Percentiles rank a stretch among this genome's conserved stretches.
phyloP scores from a whole-genome alignment of 2,797 vertebrate species.

The Enteromius fasciolatus region DNA sequence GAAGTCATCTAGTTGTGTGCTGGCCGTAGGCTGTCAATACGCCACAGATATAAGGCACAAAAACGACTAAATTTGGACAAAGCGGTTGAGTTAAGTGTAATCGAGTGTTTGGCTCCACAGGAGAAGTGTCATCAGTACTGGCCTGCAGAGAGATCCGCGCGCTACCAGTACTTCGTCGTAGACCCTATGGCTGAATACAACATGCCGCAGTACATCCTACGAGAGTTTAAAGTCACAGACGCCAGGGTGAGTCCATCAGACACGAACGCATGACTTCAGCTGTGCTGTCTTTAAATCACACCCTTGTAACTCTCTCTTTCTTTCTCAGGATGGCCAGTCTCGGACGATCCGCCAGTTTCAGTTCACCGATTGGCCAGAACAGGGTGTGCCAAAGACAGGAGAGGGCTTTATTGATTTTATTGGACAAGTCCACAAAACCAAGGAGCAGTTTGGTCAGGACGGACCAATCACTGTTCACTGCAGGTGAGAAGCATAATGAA shows the following conservation, averaged over 20 bases:
- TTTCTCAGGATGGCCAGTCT: slow-evolving; percentile 90
- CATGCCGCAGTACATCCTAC: slow-evolving; percentile 98
- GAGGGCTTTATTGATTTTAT: slow-evolving; percentile 98
- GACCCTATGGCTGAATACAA: slow-evolving; percentile 99
- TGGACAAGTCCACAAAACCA: slow-evolving; percentile 98
- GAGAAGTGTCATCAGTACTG: slow-evolving; percentile 99
- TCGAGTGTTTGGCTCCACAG: slow-evolving; percentile 68
- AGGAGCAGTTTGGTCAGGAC: slow-evolving; percentile 97
- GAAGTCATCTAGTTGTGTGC: neutral
- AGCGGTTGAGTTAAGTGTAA: neutral
- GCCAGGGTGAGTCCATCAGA: slow-evolving; percentile 80
- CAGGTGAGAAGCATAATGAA: slow-evolving; percentile 77
- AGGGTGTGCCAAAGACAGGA: slow-evolving; percentile 95
- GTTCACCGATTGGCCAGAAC: slow-evolving; percentile 98
- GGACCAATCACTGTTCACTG: slow-evolving; percentile 97
- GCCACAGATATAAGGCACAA: neutral
- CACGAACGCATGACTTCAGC: neutral
- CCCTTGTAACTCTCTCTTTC: neutral
- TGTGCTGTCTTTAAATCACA: neutral
- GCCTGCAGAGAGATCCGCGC: slow-evolving; percentile 94
- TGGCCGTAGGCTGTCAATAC: neutral
- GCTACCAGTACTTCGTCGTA: slow-evolving; percentile 97
- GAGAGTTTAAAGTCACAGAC: slow-evolving; percentile 97
- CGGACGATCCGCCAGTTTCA: slow-evolving; percentile 98
- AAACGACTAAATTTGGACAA: neutral